Evolutionary conservation across 2,888 invertebrate genomes (phyloP).

Genomic region (Rhyacophila evoluta): DNA sequence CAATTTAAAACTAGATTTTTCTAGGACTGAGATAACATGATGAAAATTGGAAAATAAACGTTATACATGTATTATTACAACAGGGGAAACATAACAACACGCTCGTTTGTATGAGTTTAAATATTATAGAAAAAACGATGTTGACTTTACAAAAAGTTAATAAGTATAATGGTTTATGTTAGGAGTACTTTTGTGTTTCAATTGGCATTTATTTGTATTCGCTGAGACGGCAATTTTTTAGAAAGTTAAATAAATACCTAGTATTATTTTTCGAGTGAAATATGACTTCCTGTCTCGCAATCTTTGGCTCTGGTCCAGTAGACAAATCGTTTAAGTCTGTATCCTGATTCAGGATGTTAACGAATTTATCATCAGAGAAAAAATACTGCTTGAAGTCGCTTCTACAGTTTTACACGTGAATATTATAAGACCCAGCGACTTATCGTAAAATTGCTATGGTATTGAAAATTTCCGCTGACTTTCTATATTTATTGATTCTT

Average conservation of each 20-base stretch:
- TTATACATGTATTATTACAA: too few relatives aligned
- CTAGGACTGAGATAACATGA: too few relatives aligned
- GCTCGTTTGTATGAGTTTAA: too few relatives aligned
- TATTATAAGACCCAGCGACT: too few relatives aligned
- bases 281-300: neutral
- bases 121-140: too few relatives aligned
- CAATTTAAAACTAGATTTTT: neutral
- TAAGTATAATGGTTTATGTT: neutral
- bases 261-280: neutral
- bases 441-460: too few relatives aligned
- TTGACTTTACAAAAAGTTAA: neutral
- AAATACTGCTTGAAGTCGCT: neutral
- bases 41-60: too few relatives aligned
- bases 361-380: neutral
- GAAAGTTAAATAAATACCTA: neutral
- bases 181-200: neutral
- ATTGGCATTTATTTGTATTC: neutral
- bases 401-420: too few relatives aligned
- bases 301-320: neutral
- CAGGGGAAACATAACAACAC: too few relatives aligned
- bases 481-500: too few relatives aligned
- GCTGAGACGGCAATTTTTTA: neutral
- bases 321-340: neutral
- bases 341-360: neutral
- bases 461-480: too few relatives aligned